Evolutionary conservation across 2,888 invertebrate genomes (phyloP), one percentile per base, ranked within the genome.

Genomic region (Lasioglossum vierecki): DNA sequence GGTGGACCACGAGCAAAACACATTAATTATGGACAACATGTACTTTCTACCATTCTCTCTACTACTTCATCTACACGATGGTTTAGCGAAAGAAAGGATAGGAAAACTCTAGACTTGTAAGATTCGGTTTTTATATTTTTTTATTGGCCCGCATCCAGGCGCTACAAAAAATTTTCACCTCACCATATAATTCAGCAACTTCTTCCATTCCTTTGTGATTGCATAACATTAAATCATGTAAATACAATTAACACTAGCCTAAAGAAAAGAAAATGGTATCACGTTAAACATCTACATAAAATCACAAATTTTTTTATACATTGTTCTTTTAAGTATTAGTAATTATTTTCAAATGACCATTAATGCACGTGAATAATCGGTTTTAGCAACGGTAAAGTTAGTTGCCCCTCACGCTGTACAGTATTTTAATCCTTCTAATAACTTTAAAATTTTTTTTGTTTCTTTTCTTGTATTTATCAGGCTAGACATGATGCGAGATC

Each of bases 81-180:
- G 26, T 35, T 53, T 30, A 15, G n/a, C 15, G 3, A 2, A 30
- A 60, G 63, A 11, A 30, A 4, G 30, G 9, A 1, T 22, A 60
- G 46, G 57, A 22, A 57, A 79, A 79, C 44, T 83, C 57, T 53
- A 84, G 22, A 26, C 60, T 49, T 4, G 13, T 15, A 18, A 6
- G 39, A 53, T 79, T 76, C 22, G n/a, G 39, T 91, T 93, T 89
- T 70, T 82, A 80, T 71, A 76, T 91, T 92, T 91, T 63, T 93
- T 93, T 93, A 94, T 93, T 94, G 92, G 90, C 92, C 91, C 91
- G 91, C 90, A 93, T 91, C 89, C 88, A 92, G 93, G 91, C 92
- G 81, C 93, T 93, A 93, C 89, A 91, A 83, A 86, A 87, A 91
- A 90, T 85, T 90, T 89, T 80, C 49, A 72, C 49, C 71, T 86